phyloP scores from a whole-genome alignment of 2,113 vertebrate genomes.

The Hippocampus mohnikei region DNA sequence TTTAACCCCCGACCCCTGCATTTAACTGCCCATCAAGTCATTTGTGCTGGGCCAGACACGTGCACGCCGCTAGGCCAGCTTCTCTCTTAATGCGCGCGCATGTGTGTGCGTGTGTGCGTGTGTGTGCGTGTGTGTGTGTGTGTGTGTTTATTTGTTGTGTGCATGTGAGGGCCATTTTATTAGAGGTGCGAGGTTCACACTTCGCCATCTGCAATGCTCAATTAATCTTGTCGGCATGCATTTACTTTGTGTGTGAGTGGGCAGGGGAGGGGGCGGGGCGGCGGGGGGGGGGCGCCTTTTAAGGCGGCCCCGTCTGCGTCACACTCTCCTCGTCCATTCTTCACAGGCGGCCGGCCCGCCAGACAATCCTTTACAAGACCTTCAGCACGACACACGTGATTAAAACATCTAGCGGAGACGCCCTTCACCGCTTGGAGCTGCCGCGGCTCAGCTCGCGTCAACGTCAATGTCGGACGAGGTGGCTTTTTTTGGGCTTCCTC shows the following conservation, averaged over 20 bases:
- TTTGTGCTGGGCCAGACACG: conserved; percentile 84
- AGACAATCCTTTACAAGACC: conserved; percentile 48
- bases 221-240: conserved; percentile 81
- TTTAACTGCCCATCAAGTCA: conserved; percentile 99
- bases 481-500: not conserved
- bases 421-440: conserved; percentile 18
- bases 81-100: conserved; percentile 2
- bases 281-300: conserved; percentile 63
- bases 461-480: conserved; percentile 1
- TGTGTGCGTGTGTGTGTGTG: conserved; percentile 4
- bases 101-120: conserved; percentile 22
- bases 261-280: conserved; percentile 27
- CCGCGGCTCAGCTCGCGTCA: not conserved
- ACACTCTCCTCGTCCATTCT: conserved; percentile 57
- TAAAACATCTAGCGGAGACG: conserved; percentile 43
- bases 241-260: conserved; percentile 51
- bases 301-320: conserved; percentile 64
- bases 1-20: conserved; percentile 94
- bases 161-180: conserved; percentile 20
- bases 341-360: conserved; percentile 48
- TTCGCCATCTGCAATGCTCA: conserved; percentile 77
- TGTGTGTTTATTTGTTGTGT: conserved; percentile 17
- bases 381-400: conserved; percentile 35
- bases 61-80: conserved; percentile 58
- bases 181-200: conserved; percentile 60